Evolutionary conservation across 2,113 vertebrate genomes (phyloP).

Genomic region (Scophthalmus maximus): DNA sequence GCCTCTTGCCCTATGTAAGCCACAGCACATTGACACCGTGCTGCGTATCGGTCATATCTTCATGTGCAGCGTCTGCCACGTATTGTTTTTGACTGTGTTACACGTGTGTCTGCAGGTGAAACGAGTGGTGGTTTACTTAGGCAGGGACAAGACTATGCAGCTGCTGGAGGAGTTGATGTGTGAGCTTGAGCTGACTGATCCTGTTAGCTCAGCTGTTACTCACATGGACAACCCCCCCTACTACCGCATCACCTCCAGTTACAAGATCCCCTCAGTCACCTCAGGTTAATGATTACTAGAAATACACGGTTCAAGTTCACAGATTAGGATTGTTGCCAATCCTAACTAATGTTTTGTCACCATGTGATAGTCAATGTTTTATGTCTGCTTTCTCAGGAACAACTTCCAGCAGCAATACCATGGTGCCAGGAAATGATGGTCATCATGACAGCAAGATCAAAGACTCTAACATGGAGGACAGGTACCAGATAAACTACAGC

Average conservation of each 20-base stretch:
- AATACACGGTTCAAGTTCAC: not conserved
- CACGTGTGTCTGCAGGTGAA: constrained; percentile 88
- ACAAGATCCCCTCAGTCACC: constrained; percentile 97
- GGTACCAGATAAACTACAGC: constrained; percentile 73
- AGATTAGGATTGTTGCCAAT: not conserved
- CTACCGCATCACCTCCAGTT: constrained; percentile 96
- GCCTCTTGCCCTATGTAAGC: constrained; percentile 98
- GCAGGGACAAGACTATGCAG: constrained; percentile 99
- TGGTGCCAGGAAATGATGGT: constrained; percentile 93
- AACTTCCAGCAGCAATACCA: constrained; percentile 98
- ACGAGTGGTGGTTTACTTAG: constrained; percentile 98
- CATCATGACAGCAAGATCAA: constrained; percentile 92
- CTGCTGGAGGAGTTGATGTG: constrained; percentile 95
- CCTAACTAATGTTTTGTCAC: not conserved
- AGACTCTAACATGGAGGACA: constrained; percentile 91
- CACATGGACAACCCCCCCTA: constrained; percentile 99
- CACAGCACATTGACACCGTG: not conserved
- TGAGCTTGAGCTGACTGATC: constrained; percentile 94
- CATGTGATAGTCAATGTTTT: not conserved
- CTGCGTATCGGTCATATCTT: not conserved
- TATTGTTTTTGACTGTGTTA: not conserved
- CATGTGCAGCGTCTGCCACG: not conserved
- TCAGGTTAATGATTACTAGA: constrained; percentile 85
- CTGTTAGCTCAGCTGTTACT: constrained; percentile 93
- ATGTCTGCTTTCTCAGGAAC: constrained; percentile 84